Evolutionary conservation across 1,140 invertebrate species (phyloP).

Genomic region (Bicyclus anynana): DNA sequence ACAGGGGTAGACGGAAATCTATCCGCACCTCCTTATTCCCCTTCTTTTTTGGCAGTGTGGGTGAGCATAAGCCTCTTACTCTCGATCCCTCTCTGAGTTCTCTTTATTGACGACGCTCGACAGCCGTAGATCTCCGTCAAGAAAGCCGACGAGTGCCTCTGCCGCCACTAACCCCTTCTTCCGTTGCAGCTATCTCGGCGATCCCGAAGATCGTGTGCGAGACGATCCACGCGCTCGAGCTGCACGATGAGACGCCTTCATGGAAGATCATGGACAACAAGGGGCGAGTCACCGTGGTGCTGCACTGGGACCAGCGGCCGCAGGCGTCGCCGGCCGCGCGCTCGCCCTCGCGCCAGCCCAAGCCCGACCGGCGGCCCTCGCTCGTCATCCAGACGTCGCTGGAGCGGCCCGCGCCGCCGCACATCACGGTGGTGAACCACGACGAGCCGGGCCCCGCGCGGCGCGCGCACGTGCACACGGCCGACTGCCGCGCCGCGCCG

Average conservation of each 20-base stretch:
- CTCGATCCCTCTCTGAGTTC: too few relatives aligned
- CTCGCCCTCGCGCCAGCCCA: constrained; percentile 79
- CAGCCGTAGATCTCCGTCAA: too few relatives aligned
- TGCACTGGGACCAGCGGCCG: constrained; percentile 93
- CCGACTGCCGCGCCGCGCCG: constrained; percentile 88
- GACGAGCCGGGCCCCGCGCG: constrained; percentile 81
- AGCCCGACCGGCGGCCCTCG: constrained; percentile 80
- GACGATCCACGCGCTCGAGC: constrained; percentile 94
- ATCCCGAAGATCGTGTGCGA: constrained; percentile 98
- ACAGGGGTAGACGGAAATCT: too few relatives aligned
- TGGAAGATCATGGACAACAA: constrained; percentile 99
- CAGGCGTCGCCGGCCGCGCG: constrained; percentile 79
- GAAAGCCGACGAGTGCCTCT: too few relatives aligned
- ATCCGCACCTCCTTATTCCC: too few relatives aligned
- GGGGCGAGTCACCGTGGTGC: constrained; percentile 93
- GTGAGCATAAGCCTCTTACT: too few relatives aligned
- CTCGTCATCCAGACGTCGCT: constrained; percentile 87
- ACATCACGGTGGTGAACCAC: constrained; percentile 94
- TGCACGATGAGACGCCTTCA: constrained; percentile 96
- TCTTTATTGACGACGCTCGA: too few relatives aligned
- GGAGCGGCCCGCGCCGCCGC: constrained; percentile 83
- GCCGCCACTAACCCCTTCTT: too few relatives aligned
- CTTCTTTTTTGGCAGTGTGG: too few relatives aligned
- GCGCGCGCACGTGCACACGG: constrained; percentile 88
- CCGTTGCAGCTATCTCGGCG: constrained; percentile 90